Base-by-base conservation (phyloP, 2,113 vertebrate species). In the Pogonocichla stellata region DNA sequence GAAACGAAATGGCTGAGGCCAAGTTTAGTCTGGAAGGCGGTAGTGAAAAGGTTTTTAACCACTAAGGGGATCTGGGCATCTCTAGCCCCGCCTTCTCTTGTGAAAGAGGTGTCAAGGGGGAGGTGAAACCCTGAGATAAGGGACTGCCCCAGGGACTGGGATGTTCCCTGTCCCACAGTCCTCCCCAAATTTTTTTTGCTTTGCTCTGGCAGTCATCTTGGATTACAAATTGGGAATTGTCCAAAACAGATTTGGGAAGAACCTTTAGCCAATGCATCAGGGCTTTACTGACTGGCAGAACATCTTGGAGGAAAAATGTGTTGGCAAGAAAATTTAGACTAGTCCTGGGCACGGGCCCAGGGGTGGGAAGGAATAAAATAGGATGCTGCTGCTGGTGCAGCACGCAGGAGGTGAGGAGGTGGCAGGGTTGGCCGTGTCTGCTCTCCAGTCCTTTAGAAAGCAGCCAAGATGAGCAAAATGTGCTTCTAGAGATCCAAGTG, bases 321-420 rank as follows among this genome's bases (percentile, higher is more conserved):
- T 74, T 93, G 85, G 92, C 94, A 78, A 73, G 85, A 86, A 90
- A 92, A 88, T 92, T 92, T 83, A 88, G 62, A 79, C 33, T 73
- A 65, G 67, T 83, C 74, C 79, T 86, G 67, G 92, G 73, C 84
- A 83, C 0, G 0, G 43, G 36, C 75, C 81, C 88, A 86, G 67
- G 85, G 79, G 36, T 45, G 48, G 74, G 71, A 82, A 96, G 81
- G 50, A 90, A 66, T 80, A 95, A 92, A 88, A 88, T 42, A 61
- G 74, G 82, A 85, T 88, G 54, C 24, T 58, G 80, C 69, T 1
- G 17, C 71, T 80, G 57, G 40, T 65, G 79, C 1, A 2, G 79
- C 79, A 77, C 0, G 8, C 50, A 66, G 81, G 85, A 85, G 71
- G 74, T 3, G 42, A 87, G 71, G 85, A 94, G 88, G 92, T 93